Evolutionary conservation across 2,113 vertebrate genomes (phyloP).

Genomic region (Hiodon tergisus): DNA sequence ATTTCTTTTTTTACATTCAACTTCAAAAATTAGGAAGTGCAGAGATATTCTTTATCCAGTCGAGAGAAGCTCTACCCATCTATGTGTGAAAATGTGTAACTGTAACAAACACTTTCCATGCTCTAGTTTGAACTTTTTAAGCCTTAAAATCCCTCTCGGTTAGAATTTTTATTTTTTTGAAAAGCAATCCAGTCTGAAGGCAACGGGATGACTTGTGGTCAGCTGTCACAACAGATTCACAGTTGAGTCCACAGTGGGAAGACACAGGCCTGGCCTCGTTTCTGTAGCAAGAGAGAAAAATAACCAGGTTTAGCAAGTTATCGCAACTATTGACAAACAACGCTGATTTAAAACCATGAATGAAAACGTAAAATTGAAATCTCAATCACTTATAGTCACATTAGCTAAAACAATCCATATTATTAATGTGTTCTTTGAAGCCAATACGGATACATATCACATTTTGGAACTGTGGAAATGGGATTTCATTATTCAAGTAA

Average conservation of each 20-base stretch:
- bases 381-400: too few relatives aligned
- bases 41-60: neutral
- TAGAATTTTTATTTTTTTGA: neutral
- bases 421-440: too few relatives aligned
- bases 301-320: neutral
- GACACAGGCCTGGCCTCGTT: neutral
- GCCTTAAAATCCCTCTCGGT: neutral
- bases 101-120: neutral
- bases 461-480: too few relatives aligned
- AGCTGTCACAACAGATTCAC: neutral
- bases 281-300: constrained; percentile 1
- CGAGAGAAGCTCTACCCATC: neutral
- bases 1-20: neutral
- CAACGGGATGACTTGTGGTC: neutral
- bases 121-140: neutral
- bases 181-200: neutral
- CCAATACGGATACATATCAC: too few relatives aligned
- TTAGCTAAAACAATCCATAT: too few relatives aligned
- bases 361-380: too few relatives aligned
- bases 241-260: neutral
- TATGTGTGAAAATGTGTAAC: neutral
- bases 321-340: too few relatives aligned
- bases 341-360: too few relatives aligned
- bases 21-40: constrained; percentile 3
- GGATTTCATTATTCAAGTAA: too few relatives aligned